These are phyloP conservation scores for Daubentonia madagascariensis DNA, from an alignment of 2,113 vertebrate genomes.

Conservation along the genomic window DNA sequence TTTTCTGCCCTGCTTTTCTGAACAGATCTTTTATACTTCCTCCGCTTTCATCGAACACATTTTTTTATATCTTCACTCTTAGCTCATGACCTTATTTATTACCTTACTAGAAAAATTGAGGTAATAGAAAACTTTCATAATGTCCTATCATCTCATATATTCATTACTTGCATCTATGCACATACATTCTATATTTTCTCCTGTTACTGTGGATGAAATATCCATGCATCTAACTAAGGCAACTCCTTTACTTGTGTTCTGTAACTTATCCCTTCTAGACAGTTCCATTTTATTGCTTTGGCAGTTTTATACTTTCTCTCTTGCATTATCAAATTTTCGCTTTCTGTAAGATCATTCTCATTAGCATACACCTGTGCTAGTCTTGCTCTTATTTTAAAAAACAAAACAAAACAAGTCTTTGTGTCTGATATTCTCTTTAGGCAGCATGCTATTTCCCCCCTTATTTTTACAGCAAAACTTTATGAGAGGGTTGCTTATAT, in stretches of 20 bases:
- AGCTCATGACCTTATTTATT: neutral
- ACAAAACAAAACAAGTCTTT: neutral
- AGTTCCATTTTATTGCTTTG: neutral
- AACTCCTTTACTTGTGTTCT: neutral
- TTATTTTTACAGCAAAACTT: neutral
- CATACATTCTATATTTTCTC: neutral
- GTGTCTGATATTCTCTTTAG: neutral
- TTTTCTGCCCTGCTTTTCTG: neutral
- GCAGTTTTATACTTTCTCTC: neutral
- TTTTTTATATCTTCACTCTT: neutral
- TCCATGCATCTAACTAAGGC: neutral
- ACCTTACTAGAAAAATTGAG: neutral
- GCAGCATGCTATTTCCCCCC: neutral
- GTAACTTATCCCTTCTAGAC: neutral
- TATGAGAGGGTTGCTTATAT: neutral
- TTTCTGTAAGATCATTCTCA: neutral
- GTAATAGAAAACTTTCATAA: neutral
- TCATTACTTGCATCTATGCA: neutral
- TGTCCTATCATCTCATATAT: neutral
- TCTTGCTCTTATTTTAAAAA: neutral
- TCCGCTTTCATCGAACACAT: neutral
- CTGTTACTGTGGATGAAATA: neutral
- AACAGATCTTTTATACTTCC: neutral
- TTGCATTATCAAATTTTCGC: neutral
- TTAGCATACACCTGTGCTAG: neutral